These are phyloP conservation scores for Tautogolabrus adspersus DNA, from an alignment of 2,113 vertebrate species.

Conservation along the genomic window DNA sequence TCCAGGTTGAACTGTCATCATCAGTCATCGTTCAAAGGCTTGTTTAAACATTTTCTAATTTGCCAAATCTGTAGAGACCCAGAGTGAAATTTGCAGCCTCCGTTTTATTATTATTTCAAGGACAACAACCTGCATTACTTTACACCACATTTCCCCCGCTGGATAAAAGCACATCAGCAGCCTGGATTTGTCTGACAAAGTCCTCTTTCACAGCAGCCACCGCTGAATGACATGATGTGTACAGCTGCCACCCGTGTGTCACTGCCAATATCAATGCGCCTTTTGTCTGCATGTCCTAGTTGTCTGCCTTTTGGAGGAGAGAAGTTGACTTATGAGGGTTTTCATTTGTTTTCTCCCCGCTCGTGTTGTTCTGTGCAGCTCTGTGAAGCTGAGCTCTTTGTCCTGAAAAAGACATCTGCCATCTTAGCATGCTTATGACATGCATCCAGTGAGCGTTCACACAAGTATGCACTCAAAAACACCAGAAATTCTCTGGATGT, in stretches of 20 bases:
- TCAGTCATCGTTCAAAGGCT: too few species aligned
- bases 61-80: not conserved
- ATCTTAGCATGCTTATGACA: constrained; percentile 9
- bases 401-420: constrained; percentile 28
- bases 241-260: constrained; percentile 73
- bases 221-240: constrained; percentile 67
- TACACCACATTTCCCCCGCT: constrained; percentile 1
- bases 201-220: constrained; percentile 54
- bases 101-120: constrained; percentile 17
- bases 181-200: constrained; percentile 52
- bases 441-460: not conserved
- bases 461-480: not conserved
- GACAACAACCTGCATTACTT: constrained; percentile 36
- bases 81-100: not conserved
- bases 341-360: constrained; percentile 49
- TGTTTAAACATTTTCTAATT: not conserved
- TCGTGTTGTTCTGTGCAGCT: constrained; percentile 42
- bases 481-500: not conserved
- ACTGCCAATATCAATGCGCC: constrained; percentile 55
- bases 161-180: constrained; percentile 39
- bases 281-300: constrained; percentile 65
- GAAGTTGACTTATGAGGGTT: constrained; percentile 61
- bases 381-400: constrained; percentile 17
- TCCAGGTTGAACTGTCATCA: too few species aligned
- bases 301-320: constrained; percentile 48